Percentiles rank a stretch among this genome's conserved stretches.
Conservation (phyloP, 1,140 invertebrate species). For the Drosophila tani region DNA sequence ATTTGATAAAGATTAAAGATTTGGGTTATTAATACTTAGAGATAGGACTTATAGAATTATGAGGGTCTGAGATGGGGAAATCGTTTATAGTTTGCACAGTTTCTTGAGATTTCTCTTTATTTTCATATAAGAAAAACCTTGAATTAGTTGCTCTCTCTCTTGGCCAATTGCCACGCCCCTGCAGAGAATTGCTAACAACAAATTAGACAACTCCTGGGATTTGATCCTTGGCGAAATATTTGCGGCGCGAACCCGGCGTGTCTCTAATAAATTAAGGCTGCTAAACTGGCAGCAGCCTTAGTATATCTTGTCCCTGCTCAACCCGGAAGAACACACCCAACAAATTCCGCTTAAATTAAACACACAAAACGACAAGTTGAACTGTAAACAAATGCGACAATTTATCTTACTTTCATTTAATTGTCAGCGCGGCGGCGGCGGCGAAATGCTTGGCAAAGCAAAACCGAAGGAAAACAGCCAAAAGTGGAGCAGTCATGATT, state of each 20-base stretch:
- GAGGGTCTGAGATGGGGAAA: background rate
- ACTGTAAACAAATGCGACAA: slow-evolving; percentile 83
- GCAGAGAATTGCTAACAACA: slow-evolving; percentile 50
- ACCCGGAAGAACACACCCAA: slow-evolving; percentile 19
- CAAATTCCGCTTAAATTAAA: slow-evolving; percentile 66
- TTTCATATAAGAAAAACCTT: too few species aligned
- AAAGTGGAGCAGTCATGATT: slow-evolving; percentile 52
- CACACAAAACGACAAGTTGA: slow-evolving; percentile 68
- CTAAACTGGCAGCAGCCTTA: slow-evolving; percentile 54
- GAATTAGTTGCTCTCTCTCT: background rate
- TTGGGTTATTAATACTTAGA: background rate
- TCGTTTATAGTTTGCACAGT: background rate
- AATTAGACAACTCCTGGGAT: slow-evolving; percentile 67
- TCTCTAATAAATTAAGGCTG: slow-evolving; percentile 72
- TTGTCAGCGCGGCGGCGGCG: slow-evolving; percentile 59
- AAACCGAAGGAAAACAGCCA: slow-evolving; percentile 50
- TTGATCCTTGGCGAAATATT: slow-evolving; percentile 73
- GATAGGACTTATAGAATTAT: background rate
- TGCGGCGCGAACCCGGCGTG: slow-evolving; percentile 51
- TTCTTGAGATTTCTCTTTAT: background rate
- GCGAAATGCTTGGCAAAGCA: slow-evolving; percentile 72
- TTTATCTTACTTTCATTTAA: slow-evolving; percentile 84
- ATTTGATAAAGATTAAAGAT: background rate
- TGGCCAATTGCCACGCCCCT: slow-evolving; percentile 28
- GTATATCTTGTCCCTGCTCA: slow-evolving; percentile 21